Evolutionary conservation across 2,797 vertebrate species (phyloP), one percentile per base, ranked within the genome.

Genomic region (Periparus ater): DNA sequence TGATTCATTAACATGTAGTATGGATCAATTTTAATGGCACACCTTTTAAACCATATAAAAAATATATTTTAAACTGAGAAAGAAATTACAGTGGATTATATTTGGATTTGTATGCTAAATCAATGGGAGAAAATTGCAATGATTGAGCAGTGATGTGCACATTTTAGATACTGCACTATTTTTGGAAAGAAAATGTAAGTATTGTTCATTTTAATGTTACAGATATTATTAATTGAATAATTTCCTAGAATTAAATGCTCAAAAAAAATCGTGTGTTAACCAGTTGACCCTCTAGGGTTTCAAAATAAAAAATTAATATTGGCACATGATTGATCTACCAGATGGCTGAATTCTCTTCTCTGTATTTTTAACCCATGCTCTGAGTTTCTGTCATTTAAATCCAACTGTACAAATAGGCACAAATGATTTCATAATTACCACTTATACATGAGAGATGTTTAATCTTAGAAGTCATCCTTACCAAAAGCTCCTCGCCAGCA

Each of bases 401-500:
- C 48, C 80, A 82, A 32, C 29, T 6, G 3, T 57, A 63, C 47
- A 80, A 83, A 80, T 3, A 75, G 62, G 55, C 44, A 88, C 2
- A 2, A 74, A 45, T 53, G 2, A 73, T 79, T 74, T 60, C 29
- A 34, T 18, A 78, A 48, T 48, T 53, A 70, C 47, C 7, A 27
- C 66, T 78, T 72, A 26, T 25, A 72, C 7, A 6, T 30, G 44
- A 75, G 51, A 93, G 47, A 72, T 30, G 13, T 60, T 91, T 77
- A 86, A 86, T 94, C 54, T 94, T 95, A 67, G 68, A 91, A 95
- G 75, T 68, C 90, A 96, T 94, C 85, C 98, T 99, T 98, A 99
- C 99, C 99, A 99, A 97, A 58, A 99, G 98, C 38, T 98, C 98
- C 97, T 99, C 99, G n/a, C 99, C 99, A 26, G 98, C 98, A 83